phyloP scores from a whole-genome alignment of 2,113 vertebrate species.

The Tachysurus fulvidraco region DNA sequence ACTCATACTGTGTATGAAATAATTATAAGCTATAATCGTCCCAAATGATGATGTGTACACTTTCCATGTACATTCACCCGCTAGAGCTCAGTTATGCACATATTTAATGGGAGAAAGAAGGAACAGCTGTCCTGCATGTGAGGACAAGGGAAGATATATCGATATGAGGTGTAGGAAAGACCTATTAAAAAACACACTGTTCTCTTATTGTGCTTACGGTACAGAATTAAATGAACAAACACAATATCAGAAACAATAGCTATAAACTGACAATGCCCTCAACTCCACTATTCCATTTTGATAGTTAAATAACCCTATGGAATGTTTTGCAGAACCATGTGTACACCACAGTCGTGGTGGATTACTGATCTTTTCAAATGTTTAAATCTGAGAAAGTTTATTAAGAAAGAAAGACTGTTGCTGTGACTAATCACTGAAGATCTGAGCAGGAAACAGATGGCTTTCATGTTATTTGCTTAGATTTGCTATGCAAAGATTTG shows the following conservation, averaged over 20 bases:
- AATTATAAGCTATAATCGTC: no score
- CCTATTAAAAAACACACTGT: background rate
- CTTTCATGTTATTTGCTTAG: background rate
- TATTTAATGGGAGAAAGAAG: conserved; percentile 58
- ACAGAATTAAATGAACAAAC: conserved; percentile 67
- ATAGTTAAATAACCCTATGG: conserved; percentile 61
- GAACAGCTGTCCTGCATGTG: conserved; percentile 75
- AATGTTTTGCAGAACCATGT: conserved; percentile 48
- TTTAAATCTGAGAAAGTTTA: background rate
- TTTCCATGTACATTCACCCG: no score
- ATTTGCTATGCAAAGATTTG: background rate
- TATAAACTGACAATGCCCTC: conserved; percentile 60
- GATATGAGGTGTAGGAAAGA: conserved; percentile 8
- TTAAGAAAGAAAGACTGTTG: background rate
- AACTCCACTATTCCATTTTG: conserved; percentile 51
- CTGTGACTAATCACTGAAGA: background rate
- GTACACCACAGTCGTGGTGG: background rate
- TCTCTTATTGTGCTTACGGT: conserved; percentile 54
- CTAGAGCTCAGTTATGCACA: no score
- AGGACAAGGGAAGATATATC: conserved; percentile 33
- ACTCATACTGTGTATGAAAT: no score
- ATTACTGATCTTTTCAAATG: background rate
- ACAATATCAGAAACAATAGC: conserved; percentile 68
- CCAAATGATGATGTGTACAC: no score
- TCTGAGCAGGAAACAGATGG: background rate